These are phyloP conservation scores for Rhynchopsitta pachyrhyncha DNA, from an alignment of 2,113 vertebrate species.

Conservation along the genomic window DNA sequence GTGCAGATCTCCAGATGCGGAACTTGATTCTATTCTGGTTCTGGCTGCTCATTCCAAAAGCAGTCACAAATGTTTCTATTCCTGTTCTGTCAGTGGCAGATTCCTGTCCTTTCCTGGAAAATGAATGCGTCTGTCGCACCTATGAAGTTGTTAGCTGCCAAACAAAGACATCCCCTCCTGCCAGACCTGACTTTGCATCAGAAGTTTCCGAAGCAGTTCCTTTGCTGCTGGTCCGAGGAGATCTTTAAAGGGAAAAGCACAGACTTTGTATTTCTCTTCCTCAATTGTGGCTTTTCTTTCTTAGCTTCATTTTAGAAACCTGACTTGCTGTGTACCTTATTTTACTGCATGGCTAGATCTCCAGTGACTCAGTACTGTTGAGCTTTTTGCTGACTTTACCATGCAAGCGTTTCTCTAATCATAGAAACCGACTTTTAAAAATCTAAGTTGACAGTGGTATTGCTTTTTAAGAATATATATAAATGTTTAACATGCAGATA, in stretches of 20 bases:
- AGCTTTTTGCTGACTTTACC: neutral
- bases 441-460: neutral
- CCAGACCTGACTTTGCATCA: neutral
- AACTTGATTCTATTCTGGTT: neutral
- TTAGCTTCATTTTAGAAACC: neutral
- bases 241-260: neutral
- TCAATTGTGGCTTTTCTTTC: neutral
- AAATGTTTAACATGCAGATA: neutral
- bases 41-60: neutral
- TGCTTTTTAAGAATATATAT: neutral
- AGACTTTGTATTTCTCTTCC: neutral
- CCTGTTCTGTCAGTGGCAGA: neutral
- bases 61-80: neutral
- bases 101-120: neutral
- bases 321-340: neutral
- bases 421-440: neutral
- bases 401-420: neutral
- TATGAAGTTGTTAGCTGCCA: neutral
- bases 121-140: neutral
- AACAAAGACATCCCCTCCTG: neutral
- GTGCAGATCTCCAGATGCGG: neutral
- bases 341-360: neutral
- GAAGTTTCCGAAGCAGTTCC: neutral
- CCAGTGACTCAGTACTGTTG: neutral
- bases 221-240: neutral